Conservation (phyloP, 2,797 vertebrate genomes). For the Anguilla megastoma region DNA sequence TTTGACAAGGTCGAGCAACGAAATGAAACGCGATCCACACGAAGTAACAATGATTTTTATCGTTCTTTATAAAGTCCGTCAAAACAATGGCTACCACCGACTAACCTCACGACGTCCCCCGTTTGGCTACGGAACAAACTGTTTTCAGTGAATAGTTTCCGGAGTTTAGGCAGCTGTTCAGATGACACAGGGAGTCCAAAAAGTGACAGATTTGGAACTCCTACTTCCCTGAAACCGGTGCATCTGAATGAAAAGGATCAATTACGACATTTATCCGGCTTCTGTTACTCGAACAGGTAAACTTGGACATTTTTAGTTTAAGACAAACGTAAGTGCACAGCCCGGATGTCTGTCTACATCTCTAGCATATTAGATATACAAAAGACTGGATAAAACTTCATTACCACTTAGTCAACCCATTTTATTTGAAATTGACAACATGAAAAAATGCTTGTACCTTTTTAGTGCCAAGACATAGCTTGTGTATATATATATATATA, state of each 20-base stretch:
- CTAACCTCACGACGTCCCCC: background rate
- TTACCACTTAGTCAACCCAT: background rate
- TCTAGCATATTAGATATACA: background rate
- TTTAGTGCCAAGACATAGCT: no score
- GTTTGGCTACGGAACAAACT: background rate
- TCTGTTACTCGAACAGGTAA: background rate
- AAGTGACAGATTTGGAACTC: background rate
- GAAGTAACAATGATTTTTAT: slow-evolving; percentile 8
- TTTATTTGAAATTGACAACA: background rate
- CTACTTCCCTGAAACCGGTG: no score
- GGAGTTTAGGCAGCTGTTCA: background rate
- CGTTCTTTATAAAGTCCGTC: background rate
- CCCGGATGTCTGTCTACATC: background rate
- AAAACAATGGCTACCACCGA: background rate
- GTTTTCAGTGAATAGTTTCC: background rate
- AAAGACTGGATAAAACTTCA: background rate
- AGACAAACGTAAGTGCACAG: no score
- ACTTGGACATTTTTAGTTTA: background rate
- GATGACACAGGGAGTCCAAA: background rate
- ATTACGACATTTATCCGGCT: background rate
- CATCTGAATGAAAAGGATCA: background rate
- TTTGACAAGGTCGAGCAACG: background rate
- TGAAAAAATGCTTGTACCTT: no score
- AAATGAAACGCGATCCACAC: background rate
- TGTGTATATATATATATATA: no score